Conservation (phyloP, 2,888 invertebrate species). For the Drosophila barbarae region DNA sequence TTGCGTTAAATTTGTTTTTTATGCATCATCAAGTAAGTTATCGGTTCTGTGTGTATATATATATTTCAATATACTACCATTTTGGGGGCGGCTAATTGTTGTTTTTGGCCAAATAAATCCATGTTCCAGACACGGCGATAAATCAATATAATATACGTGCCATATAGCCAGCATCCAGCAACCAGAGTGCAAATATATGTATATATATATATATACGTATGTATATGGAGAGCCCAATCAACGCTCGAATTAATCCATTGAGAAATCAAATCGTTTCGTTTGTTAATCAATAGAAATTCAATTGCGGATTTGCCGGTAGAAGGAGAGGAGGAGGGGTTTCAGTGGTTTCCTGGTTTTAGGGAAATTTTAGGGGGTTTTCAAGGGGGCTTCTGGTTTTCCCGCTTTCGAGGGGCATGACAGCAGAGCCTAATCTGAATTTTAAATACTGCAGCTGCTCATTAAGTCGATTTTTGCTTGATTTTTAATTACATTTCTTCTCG, state of each 20-base stretch:
- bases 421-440: not conserved
- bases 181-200: slow-evolving; percentile 20
- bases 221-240: slow-evolving; percentile 23
- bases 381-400: not conserved
- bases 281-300: slow-evolving; percentile 36
- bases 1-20: slow-evolving; percentile 43
- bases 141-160: slow-evolving; percentile 32
- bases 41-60: not conserved
- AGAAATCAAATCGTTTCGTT: slow-evolving; percentile 30
- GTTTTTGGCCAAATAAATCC: slow-evolving; percentile 37
- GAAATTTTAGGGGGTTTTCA: not conserved
- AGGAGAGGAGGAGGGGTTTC: not conserved
- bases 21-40: slow-evolving; percentile 42
- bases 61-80: slow-evolving; percentile 19
- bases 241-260: slow-evolving; percentile 39
- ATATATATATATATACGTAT: too few species aligned
- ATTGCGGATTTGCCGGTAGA: slow-evolving; percentile 5
- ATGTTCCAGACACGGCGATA: slow-evolving; percentile 27
- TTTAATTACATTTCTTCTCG: not conserved
- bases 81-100: slow-evolving; percentile 33
- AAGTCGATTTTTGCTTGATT: slow-evolving; percentile 1
- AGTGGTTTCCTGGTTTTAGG: not conserved
- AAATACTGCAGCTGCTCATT: not conserved
- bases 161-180: not conserved
- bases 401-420: not conserved